A percentile compares a stretch with the other conserved stretches of the same genome.
phyloP scores from a whole-genome alignment of 2,113 vertebrate species.

The Oncorhynchus nerka region DNA sequence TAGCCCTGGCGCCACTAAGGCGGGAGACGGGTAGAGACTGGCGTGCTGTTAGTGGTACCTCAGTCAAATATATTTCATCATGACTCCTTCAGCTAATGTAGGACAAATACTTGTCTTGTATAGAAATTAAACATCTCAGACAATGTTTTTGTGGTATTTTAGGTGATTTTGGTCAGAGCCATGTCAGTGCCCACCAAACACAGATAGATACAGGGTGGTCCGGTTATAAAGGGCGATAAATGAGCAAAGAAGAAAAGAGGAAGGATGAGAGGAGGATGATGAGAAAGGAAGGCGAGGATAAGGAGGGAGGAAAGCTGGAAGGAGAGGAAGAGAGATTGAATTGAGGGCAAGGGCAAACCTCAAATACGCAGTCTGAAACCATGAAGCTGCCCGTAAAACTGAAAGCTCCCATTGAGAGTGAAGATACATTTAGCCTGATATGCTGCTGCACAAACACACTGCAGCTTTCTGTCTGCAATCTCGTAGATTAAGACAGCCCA shows the following conservation, averaged over 20 bases:
- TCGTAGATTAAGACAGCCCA: slow-evolving; percentile 47
- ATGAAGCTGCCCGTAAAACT: not conserved
- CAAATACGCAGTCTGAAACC: not conserved
- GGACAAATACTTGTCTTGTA: no score
- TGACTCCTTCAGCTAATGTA: not conserved
- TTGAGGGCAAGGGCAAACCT: slow-evolving; percentile 16
- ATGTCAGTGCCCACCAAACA: no score
- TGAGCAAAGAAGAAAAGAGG: not conserved
- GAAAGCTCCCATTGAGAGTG: slow-evolving; percentile 20
- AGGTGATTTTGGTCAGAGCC: no score
- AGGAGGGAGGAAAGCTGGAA: not conserved
- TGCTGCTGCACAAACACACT: slow-evolving; percentile 40
- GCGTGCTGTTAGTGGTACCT: not conserved
- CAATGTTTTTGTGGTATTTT: no score
- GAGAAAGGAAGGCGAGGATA: not conserved
- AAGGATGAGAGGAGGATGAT: not conserved
- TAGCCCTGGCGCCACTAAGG: slow-evolving; percentile 28
- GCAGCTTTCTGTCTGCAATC: slow-evolving; percentile 48
- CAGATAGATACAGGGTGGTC: no score
- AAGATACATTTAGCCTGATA: slow-evolving; percentile 29
- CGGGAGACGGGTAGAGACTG: not conserved
- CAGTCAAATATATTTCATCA: not conserved
- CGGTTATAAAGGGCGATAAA: not conserved
- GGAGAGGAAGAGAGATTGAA: not conserved
- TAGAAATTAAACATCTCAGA: no score